A percentile compares a stretch with the other conserved stretches of the same genome.
phyloP scores from a whole-genome alignment of 2,797 vertebrate genomes.

The Acanthopagrus latus region DNA sequence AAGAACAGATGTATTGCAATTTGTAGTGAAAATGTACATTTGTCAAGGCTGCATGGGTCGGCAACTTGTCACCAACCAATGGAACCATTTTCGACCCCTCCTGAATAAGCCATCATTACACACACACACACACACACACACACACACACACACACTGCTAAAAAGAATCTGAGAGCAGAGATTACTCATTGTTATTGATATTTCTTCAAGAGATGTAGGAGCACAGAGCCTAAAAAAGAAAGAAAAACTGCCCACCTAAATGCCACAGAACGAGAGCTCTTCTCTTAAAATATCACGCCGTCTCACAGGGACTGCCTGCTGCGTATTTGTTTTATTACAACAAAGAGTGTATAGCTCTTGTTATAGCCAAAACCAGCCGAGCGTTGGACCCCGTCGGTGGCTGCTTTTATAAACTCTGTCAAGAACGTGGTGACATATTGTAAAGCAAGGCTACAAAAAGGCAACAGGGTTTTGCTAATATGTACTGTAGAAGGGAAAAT shows the following conservation, averaged over 20 bases:
- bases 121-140: constrained; percentile 17
- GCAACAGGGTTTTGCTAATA: neutral
- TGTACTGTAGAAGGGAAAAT: neutral
- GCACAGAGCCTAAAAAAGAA: constrained; percentile 31
- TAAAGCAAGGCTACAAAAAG: constrained; percentile 19
- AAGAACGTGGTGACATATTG: constrained; percentile 35
- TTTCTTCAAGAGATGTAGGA: constrained; percentile 47
- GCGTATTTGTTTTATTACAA: constrained; percentile 57
- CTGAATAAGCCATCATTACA: constrained; percentile 45
- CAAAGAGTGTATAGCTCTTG: constrained; percentile 36
- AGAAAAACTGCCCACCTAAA: constrained; percentile 54
- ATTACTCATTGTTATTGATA: constrained; percentile 69
- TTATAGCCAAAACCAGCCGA: constrained; percentile 35
- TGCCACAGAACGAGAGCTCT: constrained; percentile 38
- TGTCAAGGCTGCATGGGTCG: constrained; percentile 27
- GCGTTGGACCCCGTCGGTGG: constrained; percentile 26
- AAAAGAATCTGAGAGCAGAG: constrained; percentile 48
- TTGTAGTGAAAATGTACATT: constrained; percentile 31
- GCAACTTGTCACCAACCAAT: constrained; percentile 28
- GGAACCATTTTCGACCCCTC: constrained; percentile 51
- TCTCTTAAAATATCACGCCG: constrained; percentile 58
- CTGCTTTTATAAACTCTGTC: constrained; percentile 30
- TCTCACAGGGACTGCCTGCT: constrained; percentile 36
- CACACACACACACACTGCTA: constrained; percentile 24
- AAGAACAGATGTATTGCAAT: constrained; percentile 24